phyloP scores from a whole-genome alignment of 2,113 vertebrate genomes.

The Pteruthius melanotis region DNA sequence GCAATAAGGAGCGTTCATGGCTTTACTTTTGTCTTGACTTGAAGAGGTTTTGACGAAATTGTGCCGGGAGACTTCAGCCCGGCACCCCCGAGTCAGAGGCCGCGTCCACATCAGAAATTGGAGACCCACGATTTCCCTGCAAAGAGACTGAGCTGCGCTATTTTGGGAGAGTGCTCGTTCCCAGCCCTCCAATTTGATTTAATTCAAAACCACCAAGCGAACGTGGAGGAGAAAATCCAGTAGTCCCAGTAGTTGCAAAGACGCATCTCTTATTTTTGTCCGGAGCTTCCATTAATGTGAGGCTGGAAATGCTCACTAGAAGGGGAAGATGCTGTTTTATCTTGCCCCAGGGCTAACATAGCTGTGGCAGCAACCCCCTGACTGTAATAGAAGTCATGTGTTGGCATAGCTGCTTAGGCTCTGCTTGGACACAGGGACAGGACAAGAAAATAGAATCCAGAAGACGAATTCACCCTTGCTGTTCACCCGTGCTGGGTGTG shows the following conservation, averaged over 20 bases:
- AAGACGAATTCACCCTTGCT: neutral
- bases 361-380: neutral
- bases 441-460: neutral
- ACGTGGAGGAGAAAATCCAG: neutral
- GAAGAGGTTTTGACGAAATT: conserved; percentile 35
- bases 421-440: neutral
- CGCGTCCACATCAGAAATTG: neutral
- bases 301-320: neutral
- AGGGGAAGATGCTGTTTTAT: neutral
- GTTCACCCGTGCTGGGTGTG: neutral
- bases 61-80: neutral
- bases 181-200: neutral
- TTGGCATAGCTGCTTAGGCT: neutral
- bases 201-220: neutral
- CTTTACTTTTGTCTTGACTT: conserved; percentile 36
- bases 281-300: neutral
- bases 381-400: neutral
- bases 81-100: neutral
- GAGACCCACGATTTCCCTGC: neutral
- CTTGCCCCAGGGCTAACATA: neutral
- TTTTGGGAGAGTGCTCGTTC: neutral
- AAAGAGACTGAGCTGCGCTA: neutral
- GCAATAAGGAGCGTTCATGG: conserved; percentile 12
- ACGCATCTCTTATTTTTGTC: neutral
- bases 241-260: neutral